phyloP scores from a whole-genome alignment of 2,888 invertebrate species.

The Leptinotarsa peninsularis region DNA sequence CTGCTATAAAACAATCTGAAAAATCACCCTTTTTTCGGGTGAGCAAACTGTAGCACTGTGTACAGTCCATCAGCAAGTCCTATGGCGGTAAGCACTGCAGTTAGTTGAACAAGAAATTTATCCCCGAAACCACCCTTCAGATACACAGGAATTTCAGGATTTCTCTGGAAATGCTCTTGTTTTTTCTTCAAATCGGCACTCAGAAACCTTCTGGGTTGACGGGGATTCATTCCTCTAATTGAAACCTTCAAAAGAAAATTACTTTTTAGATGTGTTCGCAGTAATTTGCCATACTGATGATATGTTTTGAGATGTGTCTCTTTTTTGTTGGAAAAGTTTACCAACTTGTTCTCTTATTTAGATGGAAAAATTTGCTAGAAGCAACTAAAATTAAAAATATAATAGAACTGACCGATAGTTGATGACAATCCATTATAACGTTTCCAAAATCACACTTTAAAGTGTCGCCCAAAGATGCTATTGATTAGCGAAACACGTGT shows the following conservation, averaged over 20 bases:
- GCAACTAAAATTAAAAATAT: too few relatives aligned
- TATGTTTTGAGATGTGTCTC: too few relatives aligned
- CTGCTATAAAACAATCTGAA: neutral
- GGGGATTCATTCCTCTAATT: neutral
- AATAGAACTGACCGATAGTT: too few relatives aligned
- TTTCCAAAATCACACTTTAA: too few relatives aligned
- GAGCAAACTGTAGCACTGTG: conserved; percentile 31
- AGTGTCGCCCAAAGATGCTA: too few relatives aligned
- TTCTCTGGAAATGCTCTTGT: conserved; percentile 42
- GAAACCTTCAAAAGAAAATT: conserved; percentile 5
- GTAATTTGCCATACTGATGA: neutral
- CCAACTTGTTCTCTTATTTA: too few relatives aligned
- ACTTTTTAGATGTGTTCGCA: neutral
- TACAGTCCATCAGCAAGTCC: conserved; percentile 36
- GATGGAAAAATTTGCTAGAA: too few relatives aligned
- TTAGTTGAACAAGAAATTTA: conserved; percentile 36
- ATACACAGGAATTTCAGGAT: conserved; percentile 48
- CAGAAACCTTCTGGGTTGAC: conserved; percentile 22
- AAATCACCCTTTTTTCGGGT: conserved; percentile 28
- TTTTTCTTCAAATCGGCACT: conserved; percentile 25
- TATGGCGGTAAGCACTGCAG: conserved; percentile 31
- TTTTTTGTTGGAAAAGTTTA: too few relatives aligned
- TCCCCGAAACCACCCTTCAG: conserved; percentile 48
- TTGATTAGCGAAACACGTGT: too few relatives aligned
- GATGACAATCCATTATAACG: too few relatives aligned